Evolutionary conservation across 2,888 invertebrate species (phyloP).

Genomic region (Aphelenchoides bicaudatus): DNA sequence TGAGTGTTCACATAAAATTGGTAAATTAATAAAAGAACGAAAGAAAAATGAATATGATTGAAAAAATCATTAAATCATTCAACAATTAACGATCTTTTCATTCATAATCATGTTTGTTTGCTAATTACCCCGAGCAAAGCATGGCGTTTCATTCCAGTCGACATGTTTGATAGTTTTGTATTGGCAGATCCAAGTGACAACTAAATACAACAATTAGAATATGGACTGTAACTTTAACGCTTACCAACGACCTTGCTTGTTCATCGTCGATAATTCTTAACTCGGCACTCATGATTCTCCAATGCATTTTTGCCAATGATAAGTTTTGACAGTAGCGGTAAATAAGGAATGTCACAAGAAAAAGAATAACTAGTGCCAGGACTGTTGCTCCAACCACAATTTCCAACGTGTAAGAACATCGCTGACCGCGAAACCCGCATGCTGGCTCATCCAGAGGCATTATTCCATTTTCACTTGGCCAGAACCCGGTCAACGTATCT

Average conservation of each 20-base stretch:
- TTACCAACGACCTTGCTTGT: constrained; percentile 36
- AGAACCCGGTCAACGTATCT: constrained; percentile 44
- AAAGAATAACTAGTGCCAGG: constrained; percentile 37
- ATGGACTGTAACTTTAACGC: not conserved
- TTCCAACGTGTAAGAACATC: constrained; percentile 46
- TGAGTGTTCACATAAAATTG: too few relatives aligned
- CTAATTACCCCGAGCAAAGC: constrained; percentile 55
- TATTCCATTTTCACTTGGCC: constrained; percentile 37
- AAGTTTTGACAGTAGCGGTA: constrained; percentile 38
- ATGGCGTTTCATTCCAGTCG: constrained; percentile 40
- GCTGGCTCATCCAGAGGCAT: constrained; percentile 49
- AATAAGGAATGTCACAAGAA: constrained; percentile 38
- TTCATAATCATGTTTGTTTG: too few relatives aligned
- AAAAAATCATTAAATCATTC: too few relatives aligned
- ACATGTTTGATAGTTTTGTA: constrained; percentile 40
- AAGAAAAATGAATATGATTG: too few relatives aligned
- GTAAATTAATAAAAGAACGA: too few relatives aligned
- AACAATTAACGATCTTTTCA: too few relatives aligned
- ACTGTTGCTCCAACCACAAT: constrained; percentile 36
- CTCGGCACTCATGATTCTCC: constrained; percentile 40
- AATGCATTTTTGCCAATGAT: constrained; percentile 40
- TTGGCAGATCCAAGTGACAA: constrained; percentile 40
- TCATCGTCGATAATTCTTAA: constrained; percentile 40
- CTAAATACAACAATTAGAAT: constrained; percentile 25
- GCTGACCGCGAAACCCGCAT: constrained; percentile 48